Conservation (phyloP, 2,797 vertebrate species). For the Pterois miles region DNA sequence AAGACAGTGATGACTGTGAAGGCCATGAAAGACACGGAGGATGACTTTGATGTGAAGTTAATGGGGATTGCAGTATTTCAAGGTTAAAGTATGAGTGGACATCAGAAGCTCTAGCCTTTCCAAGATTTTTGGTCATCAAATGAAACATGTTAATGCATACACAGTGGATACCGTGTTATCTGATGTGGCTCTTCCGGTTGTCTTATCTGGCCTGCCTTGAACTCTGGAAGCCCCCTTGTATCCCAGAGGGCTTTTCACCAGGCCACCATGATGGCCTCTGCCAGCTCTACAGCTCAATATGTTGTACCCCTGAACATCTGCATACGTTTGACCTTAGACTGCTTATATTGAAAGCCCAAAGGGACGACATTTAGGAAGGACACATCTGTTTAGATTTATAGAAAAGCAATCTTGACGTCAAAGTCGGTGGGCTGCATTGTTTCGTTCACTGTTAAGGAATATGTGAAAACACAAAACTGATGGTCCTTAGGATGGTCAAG, state of each 20-base stretch:
- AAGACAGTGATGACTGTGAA: not conserved
- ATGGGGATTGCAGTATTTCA: not conserved
- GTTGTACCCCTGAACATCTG: slow-evolving; percentile 14
- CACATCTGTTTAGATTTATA: not conserved
- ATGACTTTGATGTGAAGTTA: not conserved
- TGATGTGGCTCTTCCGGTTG: slow-evolving; percentile 52
- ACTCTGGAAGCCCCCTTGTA: slow-evolving; percentile 46
- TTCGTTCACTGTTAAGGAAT: not conserved
- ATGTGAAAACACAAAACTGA: not conserved
- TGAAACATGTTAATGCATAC: slow-evolving; percentile 41
- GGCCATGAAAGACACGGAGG: not conserved
- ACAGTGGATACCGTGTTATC: slow-evolving; percentile 38
- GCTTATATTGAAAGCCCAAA: not conserved
- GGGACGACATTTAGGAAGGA: slow-evolving; percentile 13
- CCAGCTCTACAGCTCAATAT: not conserved
- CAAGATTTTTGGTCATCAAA: slow-evolving; percentile 21
- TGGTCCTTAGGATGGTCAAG: not conserved
- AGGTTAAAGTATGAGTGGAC: not conserved
- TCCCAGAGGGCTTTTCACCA: slow-evolving; percentile 43
- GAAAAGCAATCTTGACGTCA: not conserved
- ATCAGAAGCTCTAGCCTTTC: not conserved
- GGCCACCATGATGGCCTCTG: slow-evolving; percentile 46
- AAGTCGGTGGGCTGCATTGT: not conserved
- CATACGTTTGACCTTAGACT: slow-evolving; percentile 13
- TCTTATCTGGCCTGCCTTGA: slow-evolving; percentile 54